These are phyloP conservation scores for Microplitis manilae DNA, from an alignment of 2,888 invertebrate species.

Conservation along the genomic window DNA sequence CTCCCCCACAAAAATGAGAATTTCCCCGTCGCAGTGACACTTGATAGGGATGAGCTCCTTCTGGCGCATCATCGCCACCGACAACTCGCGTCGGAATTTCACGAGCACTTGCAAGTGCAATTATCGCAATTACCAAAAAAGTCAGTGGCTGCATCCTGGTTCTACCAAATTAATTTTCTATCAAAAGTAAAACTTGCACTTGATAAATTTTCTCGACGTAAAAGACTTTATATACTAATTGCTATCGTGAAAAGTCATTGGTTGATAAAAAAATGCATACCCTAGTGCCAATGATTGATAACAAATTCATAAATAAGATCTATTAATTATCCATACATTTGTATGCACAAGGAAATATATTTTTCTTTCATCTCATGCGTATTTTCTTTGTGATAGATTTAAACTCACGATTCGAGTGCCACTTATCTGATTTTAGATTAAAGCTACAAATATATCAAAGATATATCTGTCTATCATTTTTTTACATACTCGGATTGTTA, in stretches of 20 bases:
- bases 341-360: too few relatives aligned
- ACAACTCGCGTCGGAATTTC: slow-evolving; percentile 38
- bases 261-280: neutral
- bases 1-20: slow-evolving; percentile 44
- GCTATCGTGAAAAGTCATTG: neutral
- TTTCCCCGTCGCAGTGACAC: slow-evolving; percentile 27
- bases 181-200: neutral
- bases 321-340: neutral
- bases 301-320: neutral
- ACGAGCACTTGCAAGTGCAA: slow-evolving; percentile 9
- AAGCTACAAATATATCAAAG: too few relatives aligned
- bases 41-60: slow-evolving; percentile 43
- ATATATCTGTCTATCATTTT: too few relatives aligned
- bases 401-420: too few relatives aligned
- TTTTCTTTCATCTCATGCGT: too few relatives aligned
- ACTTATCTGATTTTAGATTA: too few relatives aligned
- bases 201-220: neutral
- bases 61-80: slow-evolving; percentile 42
- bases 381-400: too few relatives aligned
- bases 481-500: too few relatives aligned
- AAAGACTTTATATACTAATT: neutral
- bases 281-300: neutral
- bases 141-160: slow-evolving; percentile 5
- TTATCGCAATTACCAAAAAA: neutral
- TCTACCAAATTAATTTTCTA: neutral